These are phyloP conservation scores for Oithona nana DNA, from an alignment of 2,888 invertebrate species.

Conservation along the genomic window DNA sequence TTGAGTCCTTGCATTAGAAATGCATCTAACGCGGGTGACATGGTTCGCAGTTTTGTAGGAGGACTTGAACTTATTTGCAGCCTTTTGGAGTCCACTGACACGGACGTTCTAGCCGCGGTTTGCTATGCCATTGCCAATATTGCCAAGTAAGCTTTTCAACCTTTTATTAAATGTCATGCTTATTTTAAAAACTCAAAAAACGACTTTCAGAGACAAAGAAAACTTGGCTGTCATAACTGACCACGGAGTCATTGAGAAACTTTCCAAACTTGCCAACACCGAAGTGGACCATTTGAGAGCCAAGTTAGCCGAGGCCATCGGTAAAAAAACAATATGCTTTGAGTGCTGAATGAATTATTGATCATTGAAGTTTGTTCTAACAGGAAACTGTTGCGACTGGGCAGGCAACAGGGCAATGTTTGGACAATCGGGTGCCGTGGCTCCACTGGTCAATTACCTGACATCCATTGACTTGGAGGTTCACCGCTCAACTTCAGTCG, in stretches of 20 bases:
- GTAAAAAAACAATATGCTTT: too few relatives aligned
- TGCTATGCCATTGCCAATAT: conserved; percentile 58
- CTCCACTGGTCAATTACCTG: conserved; percentile 67
- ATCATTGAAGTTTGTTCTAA: too few relatives aligned
- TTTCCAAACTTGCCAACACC: conserved; percentile 13
- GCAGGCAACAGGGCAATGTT: conserved; percentile 71
- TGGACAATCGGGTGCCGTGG: conserved; percentile 59
- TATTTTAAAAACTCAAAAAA: too few relatives aligned
- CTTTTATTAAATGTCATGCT: not conserved
- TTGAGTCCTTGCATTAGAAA: conserved; percentile 77
- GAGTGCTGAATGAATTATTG: too few relatives aligned
- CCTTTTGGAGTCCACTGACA: conserved; percentile 48
- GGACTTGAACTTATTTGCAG: conserved; percentile 78
- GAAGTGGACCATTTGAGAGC: conserved; percentile 23
- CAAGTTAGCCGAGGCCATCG: conserved; percentile 56
- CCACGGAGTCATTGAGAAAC: conserved; percentile 60
- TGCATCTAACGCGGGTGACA: conserved; percentile 44
- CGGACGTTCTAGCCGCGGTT: conserved; percentile 61
- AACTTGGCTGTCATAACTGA: conserved; percentile 87
- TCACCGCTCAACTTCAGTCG: conserved; percentile 70
- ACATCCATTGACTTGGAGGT: conserved; percentile 57
- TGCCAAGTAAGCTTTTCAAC: conserved; percentile 24
- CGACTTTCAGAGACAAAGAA: conserved; percentile 67
- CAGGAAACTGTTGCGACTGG: conserved; percentile 76
- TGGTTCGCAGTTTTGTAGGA: conserved; percentile 83